A percentile compares a stretch with the other conserved stretches of the same genome.
Evolutionary conservation across 92 coral and sea anemone species (phyloP).

Genomic region (Palythoa caribaeorum): DNA sequence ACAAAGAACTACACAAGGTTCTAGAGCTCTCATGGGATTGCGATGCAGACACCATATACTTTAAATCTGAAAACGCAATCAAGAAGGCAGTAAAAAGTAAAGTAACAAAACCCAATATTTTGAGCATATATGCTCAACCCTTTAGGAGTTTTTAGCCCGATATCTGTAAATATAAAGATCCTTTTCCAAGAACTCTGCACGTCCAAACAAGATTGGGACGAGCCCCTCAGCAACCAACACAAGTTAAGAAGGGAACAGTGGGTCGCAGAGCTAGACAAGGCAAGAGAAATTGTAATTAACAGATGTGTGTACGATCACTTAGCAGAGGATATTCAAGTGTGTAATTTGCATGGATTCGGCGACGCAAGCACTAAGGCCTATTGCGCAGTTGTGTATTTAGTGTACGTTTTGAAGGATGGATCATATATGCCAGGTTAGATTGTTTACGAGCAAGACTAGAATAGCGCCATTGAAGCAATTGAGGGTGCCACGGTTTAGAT

Average conservation of each 20-base stretch:
- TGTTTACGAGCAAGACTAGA: constrained; percentile 2
- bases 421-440: neutral
- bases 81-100: neutral
- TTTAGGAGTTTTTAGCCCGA: no score
- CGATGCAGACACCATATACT: no score
- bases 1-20: no score
- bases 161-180: no score
- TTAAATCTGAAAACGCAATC: no score
- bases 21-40: no score
- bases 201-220: no score
- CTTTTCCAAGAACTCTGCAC: no score
- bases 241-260: constrained; percentile 32
- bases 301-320: constrained; percentile 22
- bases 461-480: constrained; percentile 37
- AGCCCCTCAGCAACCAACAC: no score
- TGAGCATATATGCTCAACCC: constrained; percentile 14
- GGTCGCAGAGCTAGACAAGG: constrained; percentile 15
- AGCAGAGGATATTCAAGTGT: neutral
- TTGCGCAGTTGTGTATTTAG: constrained; percentile 41
- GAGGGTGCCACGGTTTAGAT: constrained; percentile 44
- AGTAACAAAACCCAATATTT: constrained; percentile 8
- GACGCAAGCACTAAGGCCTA: constrained; percentile 35
- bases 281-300: constrained; percentile 25
- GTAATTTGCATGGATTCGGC: neutral
- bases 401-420: neutral